Base-by-base conservation (phyloP, 2,888 invertebrate genomes). In the Rhamphomyia laevipes region DNA sequence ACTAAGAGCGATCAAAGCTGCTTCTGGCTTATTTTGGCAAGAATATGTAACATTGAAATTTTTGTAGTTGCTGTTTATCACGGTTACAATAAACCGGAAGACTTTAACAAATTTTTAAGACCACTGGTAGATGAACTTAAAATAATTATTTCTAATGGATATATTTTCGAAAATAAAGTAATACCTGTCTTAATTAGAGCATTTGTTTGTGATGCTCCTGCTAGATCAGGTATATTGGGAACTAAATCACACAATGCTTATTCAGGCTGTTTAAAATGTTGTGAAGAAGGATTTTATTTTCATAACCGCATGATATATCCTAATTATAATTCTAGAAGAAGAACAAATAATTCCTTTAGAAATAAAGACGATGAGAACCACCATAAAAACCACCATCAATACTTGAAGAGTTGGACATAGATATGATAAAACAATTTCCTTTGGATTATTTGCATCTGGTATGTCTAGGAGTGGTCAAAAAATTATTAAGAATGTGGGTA, bases 311-410 rank as follows among this genome's bases (percentile, higher is more conserved):
- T 55, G 45, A 41, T 35, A 15, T 55, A 51, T 50, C 40, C 37
- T 10, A 33, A 53, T 27, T 44, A 45, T 17, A 40, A 44, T 27
- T 35, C 30, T 30, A 21, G n/a, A 33, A 33, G 46, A 37, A 23
- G 47, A 18, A 48, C 41, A 15, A 17, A 52, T 38, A 38, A 30
- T 13, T 46, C 35, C 41, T 53, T 51, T 44, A 43, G 30, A 49
- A 43, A 50, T 21, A 47, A 47, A 38, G 10, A 15, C n/a, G 47
- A 58, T 37, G 48, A 43, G 31, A 52, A 56, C 42, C 55, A 57
- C 48, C 55, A 56, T 45, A 43, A 43, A 23, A 51, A 51, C 23
- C 46, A 30, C 33, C n/a, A n/a, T 56, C 57, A 21, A 47, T 51
- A 41, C 45, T 59, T 31, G 38, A 40, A 30, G 49, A 54, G 33